Evolutionary conservation across 2,797 vertebrate genomes (phyloP).

Genomic region (Benthosema pterotum): DNA sequence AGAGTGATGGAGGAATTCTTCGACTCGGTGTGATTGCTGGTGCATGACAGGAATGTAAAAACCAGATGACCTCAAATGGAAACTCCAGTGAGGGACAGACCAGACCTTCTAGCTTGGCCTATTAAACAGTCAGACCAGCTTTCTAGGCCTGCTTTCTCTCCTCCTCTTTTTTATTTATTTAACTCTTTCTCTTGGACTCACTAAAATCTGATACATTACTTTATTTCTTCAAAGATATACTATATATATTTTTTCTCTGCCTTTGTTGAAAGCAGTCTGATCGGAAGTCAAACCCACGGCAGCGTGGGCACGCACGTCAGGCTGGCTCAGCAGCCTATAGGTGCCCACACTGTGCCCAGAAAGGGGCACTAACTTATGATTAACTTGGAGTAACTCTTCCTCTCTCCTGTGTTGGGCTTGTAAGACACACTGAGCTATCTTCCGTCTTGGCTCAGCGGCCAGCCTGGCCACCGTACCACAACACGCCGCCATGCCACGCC

Average conservation of each 20-base stretch:
- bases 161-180: slow-evolving; percentile 8
- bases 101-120: slow-evolving; percentile 61
- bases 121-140: slow-evolving; percentile 57
- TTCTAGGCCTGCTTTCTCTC: slow-evolving; percentile 26
- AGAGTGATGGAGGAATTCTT: slow-evolving; percentile 54
- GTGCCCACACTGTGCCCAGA: too few relatives aligned
- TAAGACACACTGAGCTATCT: slow-evolving; percentile 16
- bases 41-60: slow-evolving; percentile 76
- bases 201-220: too few relatives aligned
- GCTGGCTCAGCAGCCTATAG: too few relatives aligned
- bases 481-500: slow-evolving; percentile 44
- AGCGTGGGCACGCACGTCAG: too few relatives aligned
- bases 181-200: neutral
- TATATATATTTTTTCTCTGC: too few relatives aligned
- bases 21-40: slow-evolving; percentile 43
- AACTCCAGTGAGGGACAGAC: slow-evolving; percentile 67
- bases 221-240: too few relatives aligned
- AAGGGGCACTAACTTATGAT: too few relatives aligned
- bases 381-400: neutral
- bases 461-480: neutral
- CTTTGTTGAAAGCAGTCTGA: too few relatives aligned
- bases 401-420: slow-evolving; percentile 1
- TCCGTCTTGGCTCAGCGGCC: slow-evolving; percentile 47
- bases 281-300: too few relatives aligned
- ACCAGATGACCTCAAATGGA: slow-evolving; percentile 80